These are phyloP conservation scores for Steatocranus sp. DNA, from an alignment of 2,797 vertebrate species.

Conservation along the genomic window DNA sequence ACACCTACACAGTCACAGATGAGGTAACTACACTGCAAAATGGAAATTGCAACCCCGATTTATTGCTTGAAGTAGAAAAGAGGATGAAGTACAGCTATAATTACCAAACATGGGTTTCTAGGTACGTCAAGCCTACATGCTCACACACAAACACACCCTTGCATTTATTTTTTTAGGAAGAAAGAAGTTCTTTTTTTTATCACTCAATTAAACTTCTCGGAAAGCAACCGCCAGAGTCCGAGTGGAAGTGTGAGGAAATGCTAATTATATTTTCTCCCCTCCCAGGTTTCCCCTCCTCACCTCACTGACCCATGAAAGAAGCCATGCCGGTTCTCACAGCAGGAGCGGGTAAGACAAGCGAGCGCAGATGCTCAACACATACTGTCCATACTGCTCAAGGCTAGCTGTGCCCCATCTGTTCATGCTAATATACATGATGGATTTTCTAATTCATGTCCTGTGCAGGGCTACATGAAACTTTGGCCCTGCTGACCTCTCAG, in stretches of 20 bases:
- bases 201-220: not conserved
- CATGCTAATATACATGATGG: not conserved
- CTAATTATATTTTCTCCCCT: not conserved
- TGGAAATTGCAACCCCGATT: slow-evolving; percentile 3
- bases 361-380: not conserved
- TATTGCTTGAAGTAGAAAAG: not conserved
- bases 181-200: not conserved
- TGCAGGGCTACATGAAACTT: slow-evolving; percentile 88
- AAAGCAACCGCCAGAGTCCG: not conserved
- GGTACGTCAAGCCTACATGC: not conserved
- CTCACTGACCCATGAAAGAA: slow-evolving; percentile 75
- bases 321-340: slow-evolving; percentile 92
- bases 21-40: not conserved
- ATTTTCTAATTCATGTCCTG: not conserved
- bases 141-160: not conserved
- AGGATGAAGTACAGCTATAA: slow-evolving; percentile 6
- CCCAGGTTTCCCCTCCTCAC: slow-evolving; percentile 47
- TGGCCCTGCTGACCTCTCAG: slow-evolving; percentile 94
- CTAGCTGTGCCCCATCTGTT: slow-evolving; percentile 31
- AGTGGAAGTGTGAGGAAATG: not conserved
- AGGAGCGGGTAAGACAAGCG: slow-evolving; percentile 81
- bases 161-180: not conserved
- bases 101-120: not conserved
- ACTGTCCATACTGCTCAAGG: not conserved
- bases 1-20: slow-evolving; percentile 11